phyloP scores from a whole-genome alignment of 2,888 invertebrate genomes.

The Leptodirus hochenwartii region DNA sequence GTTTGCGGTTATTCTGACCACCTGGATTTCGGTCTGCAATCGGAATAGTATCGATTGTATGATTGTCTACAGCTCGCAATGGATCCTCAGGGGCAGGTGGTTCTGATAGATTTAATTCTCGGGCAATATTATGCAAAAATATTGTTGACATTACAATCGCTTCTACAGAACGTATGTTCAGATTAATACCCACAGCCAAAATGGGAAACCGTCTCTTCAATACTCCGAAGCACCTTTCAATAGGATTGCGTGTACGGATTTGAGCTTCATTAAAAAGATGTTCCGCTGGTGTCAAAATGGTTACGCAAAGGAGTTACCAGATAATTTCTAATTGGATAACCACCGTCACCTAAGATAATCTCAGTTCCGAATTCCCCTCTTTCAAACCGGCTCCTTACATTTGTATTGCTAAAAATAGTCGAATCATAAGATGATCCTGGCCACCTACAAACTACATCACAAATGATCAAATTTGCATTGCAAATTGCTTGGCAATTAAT shows the following conservation, averaged over 20 bases:
- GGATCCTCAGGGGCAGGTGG: too few relatives aligned
- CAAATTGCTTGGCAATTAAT: constrained; percentile 15
- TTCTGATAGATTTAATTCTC: too few relatives aligned
- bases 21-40: too few relatives aligned
- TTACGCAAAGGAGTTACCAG: constrained; percentile 10
- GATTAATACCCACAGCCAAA: too few relatives aligned
- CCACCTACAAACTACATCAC: constrained; percentile 13
- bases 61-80: too few relatives aligned
- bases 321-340: constrained; percentile 14
- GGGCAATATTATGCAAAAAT: too few relatives aligned
- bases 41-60: too few relatives aligned
- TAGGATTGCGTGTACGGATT: constrained; percentile 12
- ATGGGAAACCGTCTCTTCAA: too few relatives aligned
- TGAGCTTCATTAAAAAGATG: constrained; percentile 9
- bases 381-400: constrained; percentile 13
- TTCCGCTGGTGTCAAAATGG: constrained; percentile 9
- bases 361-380: constrained; percentile 10
- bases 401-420: constrained; percentile 18
- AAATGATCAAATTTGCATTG: constrained; percentile 9
- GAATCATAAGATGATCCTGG: constrained; percentile 17
- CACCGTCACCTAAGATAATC: constrained; percentile 15
- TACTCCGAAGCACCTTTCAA: too few relatives aligned
- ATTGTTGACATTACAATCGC: too few relatives aligned
- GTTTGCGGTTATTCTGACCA: too few relatives aligned
- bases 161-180: too few relatives aligned